Base-by-base conservation (phyloP, 2,888 invertebrate species). In the Doris montereyensis region DNA sequence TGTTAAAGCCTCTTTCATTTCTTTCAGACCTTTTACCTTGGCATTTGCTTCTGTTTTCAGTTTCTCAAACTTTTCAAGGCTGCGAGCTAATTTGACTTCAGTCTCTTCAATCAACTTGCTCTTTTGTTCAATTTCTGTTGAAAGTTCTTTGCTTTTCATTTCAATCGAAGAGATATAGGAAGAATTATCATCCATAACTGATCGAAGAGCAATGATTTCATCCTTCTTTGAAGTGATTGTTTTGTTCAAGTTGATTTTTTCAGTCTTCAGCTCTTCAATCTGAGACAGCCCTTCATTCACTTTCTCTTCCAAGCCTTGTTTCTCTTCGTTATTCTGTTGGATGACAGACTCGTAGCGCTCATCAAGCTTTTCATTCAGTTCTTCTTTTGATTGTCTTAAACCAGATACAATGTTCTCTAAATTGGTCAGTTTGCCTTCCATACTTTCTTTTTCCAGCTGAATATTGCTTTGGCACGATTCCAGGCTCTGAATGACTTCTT, bases 1-100 rank as follows among this genome's bases (percentile, higher is more conserved):
- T 32, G 70, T 79, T 41, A 81, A 81, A 73, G 84, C 79, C 13
- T 86, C 85, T n/a, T 84, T 30, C 58, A 77, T 80, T n/a, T 85
- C 84, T 60, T 84, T 85, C 32, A 89, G 81, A 78, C 87, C 86
- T 67, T 84, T 83, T 17, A 87, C 82, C 76, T 85, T 83, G 17
- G 78, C 65, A 78, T 86, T 86, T 21, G 88, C 87, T 70, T 88
- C 87, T 28, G 81, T 77, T 41, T 82, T 78, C 30, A 89, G 78
- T 60, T 86, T 83, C 1, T 80, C 82, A 79, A 85, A 86, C 71
- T 86, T 84, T 30, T 86, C 83, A n/a, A 72, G 52, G 68, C 65
- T 80, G 58, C 84, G 75, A 4, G 67, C 34, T 24, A 81, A 32
- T 68, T 81, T 78, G 41, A 80, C 82, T n/a, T 82, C 81, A 0